phyloP scores from a whole-genome alignment of 1,140 invertebrate species.

The Aphaenogaster ashmeadi region DNA sequence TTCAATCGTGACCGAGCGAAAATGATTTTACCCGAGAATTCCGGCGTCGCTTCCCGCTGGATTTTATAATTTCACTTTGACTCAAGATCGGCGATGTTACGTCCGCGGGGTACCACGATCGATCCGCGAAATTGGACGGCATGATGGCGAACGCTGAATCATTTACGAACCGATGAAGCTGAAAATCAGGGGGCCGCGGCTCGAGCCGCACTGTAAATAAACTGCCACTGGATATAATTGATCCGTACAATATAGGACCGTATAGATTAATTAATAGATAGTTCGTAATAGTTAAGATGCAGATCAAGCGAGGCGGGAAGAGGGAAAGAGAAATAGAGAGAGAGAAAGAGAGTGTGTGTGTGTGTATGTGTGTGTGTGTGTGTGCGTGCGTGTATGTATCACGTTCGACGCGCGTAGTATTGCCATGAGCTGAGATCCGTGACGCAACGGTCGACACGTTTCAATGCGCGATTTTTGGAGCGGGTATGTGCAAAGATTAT shows the following conservation, averaged over 20 bases:
- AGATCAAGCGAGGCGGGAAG: slow-evolving; percentile 63
- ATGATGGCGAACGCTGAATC: slow-evolving; percentile 1
- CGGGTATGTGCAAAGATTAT: slow-evolving; percentile 73
- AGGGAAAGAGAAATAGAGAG: slow-evolving; percentile 55
- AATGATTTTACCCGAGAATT: not conserved
- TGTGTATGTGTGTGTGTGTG: not conserved
- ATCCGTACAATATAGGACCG: slow-evolving; percentile 77
- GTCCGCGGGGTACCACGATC: not conserved
- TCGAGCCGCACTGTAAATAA: slow-evolving; percentile 79
- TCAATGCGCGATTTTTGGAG: slow-evolving; percentile 69
- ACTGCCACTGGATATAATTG: slow-evolving; percentile 80
- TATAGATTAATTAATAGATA: slow-evolving; percentile 79
- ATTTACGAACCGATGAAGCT: not conserved
- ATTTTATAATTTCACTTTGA: slow-evolving; percentile 17
- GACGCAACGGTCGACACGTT: slow-evolving; percentile 71
- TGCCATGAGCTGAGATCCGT: slow-evolving; percentile 68
- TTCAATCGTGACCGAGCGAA: not conserved
- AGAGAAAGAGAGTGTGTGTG: slow-evolving; percentile 27
- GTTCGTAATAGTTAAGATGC: slow-evolving; percentile 76
- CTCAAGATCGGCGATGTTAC: not conserved
- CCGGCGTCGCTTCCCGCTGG: not conserved
- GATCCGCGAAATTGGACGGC: not conserved
- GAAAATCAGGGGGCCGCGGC: slow-evolving; percentile 54
- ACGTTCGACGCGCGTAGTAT: slow-evolving; percentile 66
- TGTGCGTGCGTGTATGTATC: slow-evolving; percentile 28